phyloP scores from a whole-genome alignment of 2,113 vertebrate genomes.

The Zosterops borbonicus region DNA sequence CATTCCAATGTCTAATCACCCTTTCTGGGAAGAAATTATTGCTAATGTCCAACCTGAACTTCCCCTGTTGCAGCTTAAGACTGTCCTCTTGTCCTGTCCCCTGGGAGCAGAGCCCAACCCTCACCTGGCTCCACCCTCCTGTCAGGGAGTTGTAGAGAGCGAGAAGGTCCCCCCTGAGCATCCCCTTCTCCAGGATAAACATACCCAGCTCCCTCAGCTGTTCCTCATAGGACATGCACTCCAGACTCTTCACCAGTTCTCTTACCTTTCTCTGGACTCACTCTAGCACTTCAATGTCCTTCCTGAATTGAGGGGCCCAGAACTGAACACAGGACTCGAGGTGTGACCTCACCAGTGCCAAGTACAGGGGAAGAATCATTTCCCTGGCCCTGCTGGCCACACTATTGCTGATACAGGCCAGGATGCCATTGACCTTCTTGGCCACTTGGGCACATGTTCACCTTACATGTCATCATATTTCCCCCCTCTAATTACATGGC shows the following conservation, averaged over 20 bases:
- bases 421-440: not conserved
- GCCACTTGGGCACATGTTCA: not conserved
- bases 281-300: not conserved
- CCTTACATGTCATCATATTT: not conserved
- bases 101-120: not conserved
- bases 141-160: not conserved
- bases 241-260: not conserved
- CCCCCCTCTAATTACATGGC: not conserved
- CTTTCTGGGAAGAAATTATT: no score
- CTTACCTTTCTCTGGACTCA: not conserved
- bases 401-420: not conserved
- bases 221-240: not conserved
- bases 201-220: not conserved
- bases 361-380: not conserved
- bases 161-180: not conserved
- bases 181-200: not conserved
- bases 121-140: not conserved
- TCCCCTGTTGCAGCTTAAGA: no score
- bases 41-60: no score
- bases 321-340: not conserved
- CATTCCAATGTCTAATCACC: no score
- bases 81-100: not conserved
- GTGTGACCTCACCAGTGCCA: not conserved
- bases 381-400: not conserved
- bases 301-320: not conserved